Base-by-base conservation (phyloP, 2,888 invertebrate genomes). In the Seira ritae region DNA sequence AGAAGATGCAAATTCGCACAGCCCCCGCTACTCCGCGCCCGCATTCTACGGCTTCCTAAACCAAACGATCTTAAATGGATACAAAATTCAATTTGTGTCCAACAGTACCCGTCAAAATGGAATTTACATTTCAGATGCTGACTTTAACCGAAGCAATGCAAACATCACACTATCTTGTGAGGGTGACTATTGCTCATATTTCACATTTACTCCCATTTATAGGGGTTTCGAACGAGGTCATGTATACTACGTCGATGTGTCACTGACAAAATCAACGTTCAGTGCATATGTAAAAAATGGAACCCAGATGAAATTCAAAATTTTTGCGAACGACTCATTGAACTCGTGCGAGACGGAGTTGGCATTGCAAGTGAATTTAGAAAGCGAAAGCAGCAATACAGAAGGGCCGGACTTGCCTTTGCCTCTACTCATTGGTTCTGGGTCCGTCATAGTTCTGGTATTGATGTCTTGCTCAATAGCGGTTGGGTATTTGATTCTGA, bases 1-100 rank as follows among this genome's bases (percentile, higher is more conserved):
- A n/a, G n/a, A 69, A 19, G 87, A 87, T 65, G 84, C 75, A 6
- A 87, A 87, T 69, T 31, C 80, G 1, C 69, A 83, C 20, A 4
- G 19, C 17, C 87, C 87, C 1, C 4, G 17, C 60, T 60, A 10
- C 17, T 15, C 8, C 8, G 4, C n/a, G 4, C 4, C 3, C 4
- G 4, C 60, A n/a, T 60, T n/a, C n/a, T 10, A 3, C 4, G 60
- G 60, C n/a, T 3, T 10, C 3, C 4, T 60, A 10, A n/a, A 60
- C n/a, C n/a, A 60, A 17, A 23, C 75, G 3, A 0, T 0, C 0
- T 0, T 66, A 22, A 10, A 81, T 4, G 80, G 80, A 0, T 71
- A 50, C 46, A 0, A 66, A 55, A 55, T 75, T 46, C 46, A 60
- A 4, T 71, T 71, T 55, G 50, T 22, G 15, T 15, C 15, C 19